These are phyloP conservation scores for Marronus borbonicus DNA, from an alignment of 2,888 invertebrate genomes.

Conservation along the genomic window DNA sequence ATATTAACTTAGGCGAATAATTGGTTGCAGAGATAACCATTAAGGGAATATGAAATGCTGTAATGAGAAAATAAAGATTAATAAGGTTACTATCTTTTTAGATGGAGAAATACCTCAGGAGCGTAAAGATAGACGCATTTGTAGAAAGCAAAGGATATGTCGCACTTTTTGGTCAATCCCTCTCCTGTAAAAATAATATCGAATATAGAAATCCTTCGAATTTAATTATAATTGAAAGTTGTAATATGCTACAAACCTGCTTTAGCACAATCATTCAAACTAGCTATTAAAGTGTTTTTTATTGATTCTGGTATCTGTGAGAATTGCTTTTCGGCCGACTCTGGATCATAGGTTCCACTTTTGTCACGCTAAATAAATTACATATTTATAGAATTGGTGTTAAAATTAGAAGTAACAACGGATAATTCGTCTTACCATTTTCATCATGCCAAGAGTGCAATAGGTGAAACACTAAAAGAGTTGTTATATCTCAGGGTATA, in stretches of 20 bases:
- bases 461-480: constrained; percentile 70
- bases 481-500: constrained; percentile 54
- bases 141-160: constrained; percentile 70
- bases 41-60: constrained; percentile 27
- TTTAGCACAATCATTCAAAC: constrained; percentile 71
- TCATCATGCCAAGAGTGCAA: constrained; percentile 71
- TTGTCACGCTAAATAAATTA: constrained; percentile 70
- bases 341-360: constrained; percentile 71
- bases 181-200: constrained; percentile 68
- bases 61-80: neutral
- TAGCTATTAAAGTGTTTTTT: constrained; percentile 70
- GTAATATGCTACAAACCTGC: constrained; percentile 63
- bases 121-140: constrained; percentile 73
- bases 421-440: constrained; percentile 67
- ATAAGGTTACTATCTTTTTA: too few relatives aligned
- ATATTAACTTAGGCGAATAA: neutral
- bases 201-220: neutral
- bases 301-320: constrained; percentile 69
- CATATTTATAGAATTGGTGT: neutral
- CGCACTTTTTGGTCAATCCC: constrained; percentile 70
- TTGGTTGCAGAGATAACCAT: neutral
- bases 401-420: neutral
- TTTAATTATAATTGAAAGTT: neutral
- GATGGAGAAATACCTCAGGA: constrained; percentile 62
- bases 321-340: constrained; percentile 71